Evolutionary conservation across 2,888 invertebrate species (phyloP), one percentile per base, ranked within the genome.

Genomic region (Acholoe squamosa): DNA sequence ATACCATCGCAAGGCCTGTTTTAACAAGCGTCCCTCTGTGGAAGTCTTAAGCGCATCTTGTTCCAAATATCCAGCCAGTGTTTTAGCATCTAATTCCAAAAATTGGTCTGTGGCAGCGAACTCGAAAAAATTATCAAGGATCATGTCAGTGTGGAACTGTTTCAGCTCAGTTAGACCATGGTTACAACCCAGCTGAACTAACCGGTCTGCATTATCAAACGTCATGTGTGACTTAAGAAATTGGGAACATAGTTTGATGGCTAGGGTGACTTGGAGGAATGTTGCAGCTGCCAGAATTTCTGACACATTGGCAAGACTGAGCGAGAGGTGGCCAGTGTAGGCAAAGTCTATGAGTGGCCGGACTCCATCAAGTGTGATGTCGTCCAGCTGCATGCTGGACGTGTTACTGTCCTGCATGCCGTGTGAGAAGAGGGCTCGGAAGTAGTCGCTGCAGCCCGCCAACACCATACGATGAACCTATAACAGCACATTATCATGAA

Each of bases 381-480:
- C 43, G 25, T 77, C n/a, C n/a, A 92, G 34, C 33, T 90, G 84
- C 31, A 91, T n/a, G 5, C 16, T 51, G 12, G 61, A 33, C n/a
- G 19, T 56, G 22, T 89, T 76, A 31, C 90, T 80, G n/a, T 92
- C 92, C 22, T 31, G 25, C 91, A 91, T 91, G 25, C 89, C 89
- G 33, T 91, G 92, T 7, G 92, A 91, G 56, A 92, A 92, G 84
- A 92, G 76, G 3, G 92, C 92, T 10, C 89, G 84, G 71, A 92
- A 92, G 67, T 91, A 92, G 56, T 92, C 92, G 89, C 92, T 91
- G 80, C 91, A 91, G 10, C 91, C 91, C 0, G 92, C 91, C 7
- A 92, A 52, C 25, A 92, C 90, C 16, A 88, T 61, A 28, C 84
- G 84, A 61, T 92, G 92, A 12, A 91, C 92, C 92, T 92, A 33